Conservation (phyloP, 2,797 vertebrate genomes). For the Melanotaenia pygmaea region DNA sequence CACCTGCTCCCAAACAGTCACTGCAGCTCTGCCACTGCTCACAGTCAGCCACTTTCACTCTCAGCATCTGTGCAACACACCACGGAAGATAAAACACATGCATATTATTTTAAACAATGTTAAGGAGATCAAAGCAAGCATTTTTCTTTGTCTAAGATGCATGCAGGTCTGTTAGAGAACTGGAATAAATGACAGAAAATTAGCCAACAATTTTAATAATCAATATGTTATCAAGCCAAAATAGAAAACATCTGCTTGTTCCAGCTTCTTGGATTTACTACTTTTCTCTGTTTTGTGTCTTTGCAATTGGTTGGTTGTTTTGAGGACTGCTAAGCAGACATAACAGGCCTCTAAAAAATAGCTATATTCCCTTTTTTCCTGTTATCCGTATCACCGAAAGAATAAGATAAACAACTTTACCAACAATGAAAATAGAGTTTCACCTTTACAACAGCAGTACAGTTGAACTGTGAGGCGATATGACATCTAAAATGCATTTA, state of each 20-base stretch:
- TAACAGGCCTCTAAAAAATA: conserved; percentile 2
- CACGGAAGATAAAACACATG: conserved; percentile 14
- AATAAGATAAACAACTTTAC: background rate
- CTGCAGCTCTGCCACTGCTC: conserved; percentile 85
- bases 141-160: conserved; percentile 2
- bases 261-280: background rate
- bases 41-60: conserved; percentile 91
- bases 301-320: conserved; percentile 8
- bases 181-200: conserved; percentile 10
- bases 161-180: conserved; percentile 1
- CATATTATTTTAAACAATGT: background rate
- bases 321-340: conserved; percentile 12
- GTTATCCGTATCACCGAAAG: background rate
- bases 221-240: background rate
- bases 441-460: background rate
- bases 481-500: background rate
- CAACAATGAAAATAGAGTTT: background rate
- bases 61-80: conserved; percentile 83
- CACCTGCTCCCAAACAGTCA: conserved; percentile 88
- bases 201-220: conserved; percentile 14
- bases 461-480: background rate
- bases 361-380: background rate
- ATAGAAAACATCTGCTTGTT: conserved; percentile 5
- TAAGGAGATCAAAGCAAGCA: background rate
- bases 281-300: conserved; percentile 5